Percentiles rank a stretch among this genome's conserved stretches.
These are phyloP conservation scores for Tiliqua scincoides DNA, from an alignment of 2,113 vertebrate species.

Conservation along the genomic window DNA sequence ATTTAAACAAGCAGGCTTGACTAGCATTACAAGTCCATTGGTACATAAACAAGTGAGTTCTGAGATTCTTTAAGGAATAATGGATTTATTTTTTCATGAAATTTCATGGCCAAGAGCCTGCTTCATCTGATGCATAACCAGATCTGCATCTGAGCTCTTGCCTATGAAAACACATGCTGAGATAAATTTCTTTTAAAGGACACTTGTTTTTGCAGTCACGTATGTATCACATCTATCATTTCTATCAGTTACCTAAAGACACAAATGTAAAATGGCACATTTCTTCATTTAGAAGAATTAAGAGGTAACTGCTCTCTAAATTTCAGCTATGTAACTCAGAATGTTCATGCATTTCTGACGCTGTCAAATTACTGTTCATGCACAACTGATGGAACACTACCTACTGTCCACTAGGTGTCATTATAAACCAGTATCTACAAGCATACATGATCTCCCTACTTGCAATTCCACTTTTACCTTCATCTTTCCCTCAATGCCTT, in stretches of 20 bases:
- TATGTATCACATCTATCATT: too few species aligned
- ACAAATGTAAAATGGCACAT: background rate
- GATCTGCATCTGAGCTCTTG: background rate
- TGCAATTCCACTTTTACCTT: background rate
- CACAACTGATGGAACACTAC: background rate
- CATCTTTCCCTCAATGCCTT: background rate
- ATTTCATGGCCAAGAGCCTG: background rate
- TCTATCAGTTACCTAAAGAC: background rate
- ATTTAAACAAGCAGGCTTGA: background rate
- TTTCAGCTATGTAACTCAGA: background rate
- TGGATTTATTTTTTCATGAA: background rate
- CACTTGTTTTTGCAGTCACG: too few species aligned
- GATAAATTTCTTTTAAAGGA: too few species aligned
- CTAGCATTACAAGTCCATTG: background rate
- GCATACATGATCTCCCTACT: background rate
- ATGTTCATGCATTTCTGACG: background rate
- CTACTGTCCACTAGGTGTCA: conserved; percentile 48
- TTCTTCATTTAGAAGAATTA: background rate
- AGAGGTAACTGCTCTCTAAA: background rate
- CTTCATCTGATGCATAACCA: background rate
- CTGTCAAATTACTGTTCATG: background rate
- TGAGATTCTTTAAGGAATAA: background rate
- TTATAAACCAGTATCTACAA: background rate
- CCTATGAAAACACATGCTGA: too few species aligned
- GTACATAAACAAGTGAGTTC: too few species aligned